Base-by-base conservation (phyloP, 2,113 vertebrate genomes). In the Lamprotornis superbus region DNA sequence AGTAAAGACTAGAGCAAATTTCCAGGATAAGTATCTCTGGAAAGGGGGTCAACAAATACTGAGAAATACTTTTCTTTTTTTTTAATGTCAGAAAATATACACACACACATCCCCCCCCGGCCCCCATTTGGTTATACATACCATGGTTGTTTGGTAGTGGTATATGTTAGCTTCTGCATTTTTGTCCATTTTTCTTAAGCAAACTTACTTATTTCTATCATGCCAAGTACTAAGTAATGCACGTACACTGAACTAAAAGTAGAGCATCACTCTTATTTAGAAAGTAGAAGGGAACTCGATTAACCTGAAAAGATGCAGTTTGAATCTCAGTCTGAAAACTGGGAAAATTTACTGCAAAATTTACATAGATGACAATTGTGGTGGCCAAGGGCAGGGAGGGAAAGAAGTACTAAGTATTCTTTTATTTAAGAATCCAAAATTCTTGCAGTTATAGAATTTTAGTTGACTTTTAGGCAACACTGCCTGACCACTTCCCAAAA, bases 331-430 rank as follows among this genome's bases (percentile, higher is more conserved):
- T 31, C 33, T 81, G 21, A 81, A 42, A 42, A 42, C 12, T 42
- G 40, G 40, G 40, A 42, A 42, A 81, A 40, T 23, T 44, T 4
- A 49, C 9, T 37, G 33, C 47, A 74, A 53, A 81, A 56, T 59
- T 31, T 31, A 79, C 20, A 52, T 0, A 56, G 28, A 61, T 15
- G 4, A 28, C 17, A 49, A 68, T 2, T 59, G 15, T 23, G 44
- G 28, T n/a, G 24, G 33, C 9, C 28, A 15, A 5, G 20, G 5
- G 2, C 23, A 15, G 11, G 16, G 5, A 31, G 2, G 1, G 7
- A 42, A 11, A 19, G 10, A 19, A 83, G 18, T n/a, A 56, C 16
- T 13, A 68, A 40, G 2, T 33, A 60, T 71, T 84, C 33, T 59
- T 77, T 35, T 23, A 37, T 23, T 35, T 89, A 30, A 68, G 20